Evolutionary conservation across 2,797 vertebrate genomes (phyloP).

Genomic region (Lerista edwardsae): DNA sequence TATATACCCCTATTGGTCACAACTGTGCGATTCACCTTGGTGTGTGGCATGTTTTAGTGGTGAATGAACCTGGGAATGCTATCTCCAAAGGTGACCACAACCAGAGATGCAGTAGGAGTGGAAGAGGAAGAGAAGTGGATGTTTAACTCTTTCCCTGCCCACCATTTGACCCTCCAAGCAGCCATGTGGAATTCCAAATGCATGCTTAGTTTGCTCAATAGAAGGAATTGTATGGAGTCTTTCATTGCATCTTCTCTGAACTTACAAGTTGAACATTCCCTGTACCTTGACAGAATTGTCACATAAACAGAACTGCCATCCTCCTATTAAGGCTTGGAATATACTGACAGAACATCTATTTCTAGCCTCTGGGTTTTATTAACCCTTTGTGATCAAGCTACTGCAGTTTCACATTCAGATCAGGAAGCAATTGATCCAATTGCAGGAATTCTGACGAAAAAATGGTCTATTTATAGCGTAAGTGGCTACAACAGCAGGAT

Average conservation of each 20-base stretch:
- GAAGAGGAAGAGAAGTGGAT: background rate
- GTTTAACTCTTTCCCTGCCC: background rate
- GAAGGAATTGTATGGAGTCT: background rate
- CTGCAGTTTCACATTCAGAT: constrained; percentile 33
- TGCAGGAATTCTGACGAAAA: constrained; percentile 41
- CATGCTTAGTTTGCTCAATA: background rate
- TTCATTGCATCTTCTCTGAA: background rate
- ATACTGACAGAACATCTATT: constrained; percentile 10
- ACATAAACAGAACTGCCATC: background rate
- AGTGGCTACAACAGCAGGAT: constrained; percentile 41
- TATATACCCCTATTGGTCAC: too few relatives aligned
- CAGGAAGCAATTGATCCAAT: constrained; percentile 47
- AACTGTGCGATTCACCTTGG: too few relatives aligned
- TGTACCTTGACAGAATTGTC: background rate
- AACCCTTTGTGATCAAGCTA: constrained; percentile 33
- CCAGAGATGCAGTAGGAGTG: too few relatives aligned
- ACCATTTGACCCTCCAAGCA: background rate
- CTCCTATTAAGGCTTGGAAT: background rate
- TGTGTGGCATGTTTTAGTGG: too few relatives aligned
- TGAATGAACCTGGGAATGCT: too few relatives aligned
- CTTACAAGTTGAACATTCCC: background rate
- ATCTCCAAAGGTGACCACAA: too few relatives aligned
- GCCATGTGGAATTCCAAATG: background rate
- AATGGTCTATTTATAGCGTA: constrained; percentile 45
- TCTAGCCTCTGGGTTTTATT: constrained; percentile 33